Evolutionary conservation across 2,797 vertebrate genomes (phyloP).

Genomic region (Phrynocephalus vlangalii): DNA sequence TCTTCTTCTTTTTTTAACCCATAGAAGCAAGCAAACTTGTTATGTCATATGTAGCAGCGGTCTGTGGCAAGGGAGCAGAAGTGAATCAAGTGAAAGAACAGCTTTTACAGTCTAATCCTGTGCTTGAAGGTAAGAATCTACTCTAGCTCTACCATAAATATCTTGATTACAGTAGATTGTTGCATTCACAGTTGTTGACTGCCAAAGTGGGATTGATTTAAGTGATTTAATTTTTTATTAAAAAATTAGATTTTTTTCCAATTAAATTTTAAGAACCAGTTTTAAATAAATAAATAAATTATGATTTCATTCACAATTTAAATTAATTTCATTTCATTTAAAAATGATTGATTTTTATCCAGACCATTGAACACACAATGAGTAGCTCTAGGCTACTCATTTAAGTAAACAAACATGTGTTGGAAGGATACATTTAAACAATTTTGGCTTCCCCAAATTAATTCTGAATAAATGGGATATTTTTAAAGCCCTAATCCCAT

Average conservation of each 20-base stretch:
- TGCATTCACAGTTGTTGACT: constrained; percentile 20
- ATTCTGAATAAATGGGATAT: not conserved
- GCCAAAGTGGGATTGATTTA: no score
- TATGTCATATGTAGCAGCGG: constrained; percentile 98
- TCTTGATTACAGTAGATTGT: rapidly evolving
- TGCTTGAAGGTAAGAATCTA: constrained; percentile 92
- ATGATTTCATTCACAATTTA: no score
- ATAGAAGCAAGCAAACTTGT: constrained; percentile 99
- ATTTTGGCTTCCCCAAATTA: not conserved
- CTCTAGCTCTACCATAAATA: no score
- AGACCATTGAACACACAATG: not conserved
- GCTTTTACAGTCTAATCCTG: constrained; percentile 97
- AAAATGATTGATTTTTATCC: no score
- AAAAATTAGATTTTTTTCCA: no score
- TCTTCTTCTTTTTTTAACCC: constrained; percentile 52
- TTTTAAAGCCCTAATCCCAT: not conserved
- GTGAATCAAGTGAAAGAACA: constrained; percentile 99
- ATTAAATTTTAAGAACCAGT: no score
- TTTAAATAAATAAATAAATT: no score
- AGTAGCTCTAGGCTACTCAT: not conserved
- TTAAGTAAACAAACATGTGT: not conserved
- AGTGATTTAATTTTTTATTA: no score
- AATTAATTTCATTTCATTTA: no score
- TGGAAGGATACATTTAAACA: not conserved
- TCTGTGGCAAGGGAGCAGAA: constrained; percentile 98